Evolutionary conservation across 1,140 invertebrate species (phyloP).

Genomic region (Trichonephila clavata): DNA sequence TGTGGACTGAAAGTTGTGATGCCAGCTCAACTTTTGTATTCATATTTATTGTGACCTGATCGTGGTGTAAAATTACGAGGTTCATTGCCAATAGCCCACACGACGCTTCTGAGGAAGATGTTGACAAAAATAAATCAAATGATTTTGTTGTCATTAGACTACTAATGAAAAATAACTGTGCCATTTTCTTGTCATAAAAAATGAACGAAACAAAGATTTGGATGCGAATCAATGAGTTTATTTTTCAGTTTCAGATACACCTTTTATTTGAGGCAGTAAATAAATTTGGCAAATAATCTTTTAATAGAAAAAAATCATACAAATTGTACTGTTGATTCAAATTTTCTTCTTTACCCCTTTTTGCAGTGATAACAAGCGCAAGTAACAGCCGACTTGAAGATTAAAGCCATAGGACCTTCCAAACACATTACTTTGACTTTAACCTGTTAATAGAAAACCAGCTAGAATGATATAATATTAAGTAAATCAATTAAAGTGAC

Average conservation of each 20-base stretch:
- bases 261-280: neutral
- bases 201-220: too few species aligned
- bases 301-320: neutral
- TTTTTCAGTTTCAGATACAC: neutral
- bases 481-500: neutral
- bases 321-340: neutral
- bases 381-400: conserved; percentile 91
- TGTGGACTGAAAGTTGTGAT: too few species aligned
- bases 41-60: too few species aligned
- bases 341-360: conserved; percentile 12
- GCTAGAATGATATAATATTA: neutral
- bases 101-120: too few species aligned
- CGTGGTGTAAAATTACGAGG: too few species aligned
- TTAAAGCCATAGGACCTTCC: conserved; percentile 87
- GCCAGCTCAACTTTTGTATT: too few species aligned
- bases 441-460: conserved; percentile 82
- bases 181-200: too few species aligned
- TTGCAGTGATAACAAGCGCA: conserved; percentile 93
- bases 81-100: too few species aligned
- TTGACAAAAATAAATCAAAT: too few species aligned
- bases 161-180: too few species aligned
- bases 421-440: conserved; percentile 88
- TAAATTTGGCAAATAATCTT: neutral
- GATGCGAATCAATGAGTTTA: neutral
- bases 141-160: too few species aligned